Evolutionary conservation across 2,113 vertebrate genomes (phyloP).

Genomic region (Monarcha castaneiventris): DNA sequence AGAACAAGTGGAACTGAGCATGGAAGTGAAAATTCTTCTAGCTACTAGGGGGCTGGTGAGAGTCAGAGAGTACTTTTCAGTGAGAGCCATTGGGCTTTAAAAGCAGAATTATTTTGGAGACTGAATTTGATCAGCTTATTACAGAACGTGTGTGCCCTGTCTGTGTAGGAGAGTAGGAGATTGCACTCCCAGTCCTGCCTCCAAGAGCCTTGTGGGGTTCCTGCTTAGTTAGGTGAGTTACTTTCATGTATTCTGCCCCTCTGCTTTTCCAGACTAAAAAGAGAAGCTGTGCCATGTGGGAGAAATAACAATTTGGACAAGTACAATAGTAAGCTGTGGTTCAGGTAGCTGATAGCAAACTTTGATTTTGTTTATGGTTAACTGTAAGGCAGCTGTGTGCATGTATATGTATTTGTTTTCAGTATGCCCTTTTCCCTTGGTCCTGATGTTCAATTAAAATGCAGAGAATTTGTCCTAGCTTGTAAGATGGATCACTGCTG

Average conservation of each 20-base stretch:
- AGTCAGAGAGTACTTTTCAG: not conserved
- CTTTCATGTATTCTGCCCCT: not conserved
- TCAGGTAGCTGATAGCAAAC: not conserved
- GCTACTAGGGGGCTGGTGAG: not conserved
- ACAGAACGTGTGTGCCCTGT: not conserved
- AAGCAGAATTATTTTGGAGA: not conserved
- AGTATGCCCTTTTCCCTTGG: not conserved
- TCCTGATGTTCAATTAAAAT: slow-evolving; percentile 50
- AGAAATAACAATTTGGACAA: not conserved
- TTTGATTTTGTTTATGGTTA: not conserved
- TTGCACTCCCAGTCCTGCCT: not conserved
- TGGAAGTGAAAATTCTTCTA: not conserved
- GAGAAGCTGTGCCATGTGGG: not conserved
- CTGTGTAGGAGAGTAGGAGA: not conserved
- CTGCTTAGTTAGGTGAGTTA: not conserved
- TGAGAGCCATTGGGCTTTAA: not conserved
- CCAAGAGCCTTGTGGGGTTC: accelerated
- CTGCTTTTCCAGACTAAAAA: not conserved
- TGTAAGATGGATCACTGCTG: slow-evolving; percentile 48
- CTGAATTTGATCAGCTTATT: not conserved
- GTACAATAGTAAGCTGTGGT: not conserved
- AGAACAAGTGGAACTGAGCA: not conserved
- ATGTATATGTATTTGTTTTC: not conserved
- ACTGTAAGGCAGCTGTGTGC: not conserved
- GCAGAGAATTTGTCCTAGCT: slow-evolving; percentile 31